Percentiles rank a stretch among this genome's conserved stretches.
Conservation (phyloP, 2,113 vertebrate species). For the Tautogolabrus adspersus region DNA sequence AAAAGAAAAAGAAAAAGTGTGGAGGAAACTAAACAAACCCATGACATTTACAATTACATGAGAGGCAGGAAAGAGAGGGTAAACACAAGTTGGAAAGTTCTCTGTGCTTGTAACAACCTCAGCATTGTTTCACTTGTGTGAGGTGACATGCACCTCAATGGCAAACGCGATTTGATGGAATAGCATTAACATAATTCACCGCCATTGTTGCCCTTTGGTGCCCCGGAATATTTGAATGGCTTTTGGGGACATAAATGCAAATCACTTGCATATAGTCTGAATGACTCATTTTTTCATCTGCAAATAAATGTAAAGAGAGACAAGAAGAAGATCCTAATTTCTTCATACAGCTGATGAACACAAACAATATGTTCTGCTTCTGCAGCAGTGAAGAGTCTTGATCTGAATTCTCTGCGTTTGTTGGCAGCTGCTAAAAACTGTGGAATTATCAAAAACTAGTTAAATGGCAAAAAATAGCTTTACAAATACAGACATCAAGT, state of each 20-base stretch:
- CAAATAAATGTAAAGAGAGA: constrained; percentile 12
- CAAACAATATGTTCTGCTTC: no score
- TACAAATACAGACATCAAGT: background rate
- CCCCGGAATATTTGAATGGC: constrained; percentile 17
- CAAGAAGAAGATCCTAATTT: no score
- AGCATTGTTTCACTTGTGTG: background rate
- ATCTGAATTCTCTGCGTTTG: no score
- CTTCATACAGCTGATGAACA: constrained; percentile 12
- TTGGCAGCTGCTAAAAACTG: constrained; percentile 1
- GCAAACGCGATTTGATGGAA: constrained; percentile 11
- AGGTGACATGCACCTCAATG: background rate
- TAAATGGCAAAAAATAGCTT: background rate
- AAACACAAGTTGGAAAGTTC: background rate
- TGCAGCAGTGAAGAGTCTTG: no score
- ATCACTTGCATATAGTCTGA: background rate
- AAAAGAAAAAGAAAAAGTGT: background rate
- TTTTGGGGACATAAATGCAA: constrained; percentile 29
- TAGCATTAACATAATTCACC: constrained; percentile 15
- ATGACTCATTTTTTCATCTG: constrained; percentile 8
- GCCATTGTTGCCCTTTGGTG: constrained; percentile 10
- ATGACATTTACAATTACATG: constrained; percentile 35
- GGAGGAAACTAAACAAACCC: background rate
- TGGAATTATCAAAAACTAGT: no score
- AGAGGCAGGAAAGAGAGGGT: background rate
- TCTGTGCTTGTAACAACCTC: background rate